A percentile compares a stretch with the other conserved stretches of the same genome.
phyloP scores from a whole-genome alignment of 2,888 invertebrate genomes.

The Parnassius glacialis region DNA sequence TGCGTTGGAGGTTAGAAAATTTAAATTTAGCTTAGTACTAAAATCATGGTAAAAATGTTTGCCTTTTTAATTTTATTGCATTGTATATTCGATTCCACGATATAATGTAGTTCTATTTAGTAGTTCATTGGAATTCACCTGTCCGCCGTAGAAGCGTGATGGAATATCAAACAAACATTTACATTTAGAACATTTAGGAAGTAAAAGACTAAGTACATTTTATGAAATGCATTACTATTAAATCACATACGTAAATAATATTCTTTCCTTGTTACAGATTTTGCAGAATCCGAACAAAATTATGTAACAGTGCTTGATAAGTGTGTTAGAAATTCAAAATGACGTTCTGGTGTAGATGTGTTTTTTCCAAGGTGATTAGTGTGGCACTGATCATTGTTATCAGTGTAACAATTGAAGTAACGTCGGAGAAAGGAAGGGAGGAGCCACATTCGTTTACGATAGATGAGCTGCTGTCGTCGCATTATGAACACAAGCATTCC shows the following conservation, averaged over 20 bases:
- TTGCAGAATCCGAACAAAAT: conserved; percentile 36
- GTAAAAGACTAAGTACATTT: no score
- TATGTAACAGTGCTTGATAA: conserved; percentile 56
- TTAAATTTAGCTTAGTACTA: no score
- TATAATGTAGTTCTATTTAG: no score
- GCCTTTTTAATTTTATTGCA: no score
- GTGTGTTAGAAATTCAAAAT: conserved; percentile 49
- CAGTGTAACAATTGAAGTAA: conserved; percentile 45
- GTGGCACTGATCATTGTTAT: conserved; percentile 53
- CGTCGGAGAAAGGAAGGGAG: conserved; percentile 53
- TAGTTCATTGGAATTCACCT: no score
- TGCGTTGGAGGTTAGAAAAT: no score
- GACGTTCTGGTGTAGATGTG: conserved; percentile 53
- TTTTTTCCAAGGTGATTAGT: conserved; percentile 44
- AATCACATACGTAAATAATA: not conserved
- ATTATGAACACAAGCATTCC: conserved; percentile 85
- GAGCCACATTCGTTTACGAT: conserved; percentile 81
- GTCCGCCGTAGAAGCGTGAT: no score
- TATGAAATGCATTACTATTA: no score
- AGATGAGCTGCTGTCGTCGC: conserved; percentile 83
- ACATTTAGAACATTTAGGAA: no score
- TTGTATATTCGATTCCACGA: no score
- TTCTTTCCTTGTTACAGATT: conserved; percentile 59
- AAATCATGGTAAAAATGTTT: no score
- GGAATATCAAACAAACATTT: no score